Conservation (phyloP, 2,797 vertebrate species). For the Esox masquinongy region DNA sequence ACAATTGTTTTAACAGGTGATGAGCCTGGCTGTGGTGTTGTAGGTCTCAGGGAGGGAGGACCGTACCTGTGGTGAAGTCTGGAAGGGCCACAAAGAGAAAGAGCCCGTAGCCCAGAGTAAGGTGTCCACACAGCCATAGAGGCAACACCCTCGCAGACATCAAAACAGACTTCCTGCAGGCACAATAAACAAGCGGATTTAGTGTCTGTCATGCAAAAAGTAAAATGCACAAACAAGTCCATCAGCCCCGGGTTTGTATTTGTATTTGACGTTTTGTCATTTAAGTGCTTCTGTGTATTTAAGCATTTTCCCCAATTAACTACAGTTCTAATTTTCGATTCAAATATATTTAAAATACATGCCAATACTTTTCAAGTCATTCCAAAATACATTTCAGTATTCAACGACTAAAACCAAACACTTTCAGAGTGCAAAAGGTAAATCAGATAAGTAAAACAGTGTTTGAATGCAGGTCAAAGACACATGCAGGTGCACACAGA, state of each 20-base stretch:
- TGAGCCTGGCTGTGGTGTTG: not conserved
- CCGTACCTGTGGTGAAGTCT: constrained; percentile 65
- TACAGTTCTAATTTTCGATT: too few relatives aligned
- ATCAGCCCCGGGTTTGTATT: not conserved
- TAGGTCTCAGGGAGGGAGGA: not conserved
- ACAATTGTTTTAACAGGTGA: not conserved
- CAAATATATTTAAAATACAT: too few relatives aligned
- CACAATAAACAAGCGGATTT: constrained; percentile 1
- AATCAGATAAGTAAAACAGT: too few relatives aligned
- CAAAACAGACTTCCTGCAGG: constrained; percentile 61
- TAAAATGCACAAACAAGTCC: not conserved
- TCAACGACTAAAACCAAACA: too few relatives aligned
- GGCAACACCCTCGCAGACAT: constrained; percentile 64
- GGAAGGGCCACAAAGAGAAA: constrained; percentile 61
- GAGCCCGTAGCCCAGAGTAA: constrained; percentile 58
- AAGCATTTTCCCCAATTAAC: not conserved
- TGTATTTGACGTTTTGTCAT: too few relatives aligned
- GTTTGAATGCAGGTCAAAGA: not conserved
- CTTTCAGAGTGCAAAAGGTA: not conserved
- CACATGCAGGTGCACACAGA: not conserved
- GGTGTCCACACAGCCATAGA: constrained; percentile 55
- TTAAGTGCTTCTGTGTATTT: not conserved
- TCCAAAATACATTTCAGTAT: too few relatives aligned
- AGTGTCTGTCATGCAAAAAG: not conserved
- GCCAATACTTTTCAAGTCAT: too few relatives aligned